Conservation (phyloP, 2,113 vertebrate species). For the Vulpes lagopus region DNA sequence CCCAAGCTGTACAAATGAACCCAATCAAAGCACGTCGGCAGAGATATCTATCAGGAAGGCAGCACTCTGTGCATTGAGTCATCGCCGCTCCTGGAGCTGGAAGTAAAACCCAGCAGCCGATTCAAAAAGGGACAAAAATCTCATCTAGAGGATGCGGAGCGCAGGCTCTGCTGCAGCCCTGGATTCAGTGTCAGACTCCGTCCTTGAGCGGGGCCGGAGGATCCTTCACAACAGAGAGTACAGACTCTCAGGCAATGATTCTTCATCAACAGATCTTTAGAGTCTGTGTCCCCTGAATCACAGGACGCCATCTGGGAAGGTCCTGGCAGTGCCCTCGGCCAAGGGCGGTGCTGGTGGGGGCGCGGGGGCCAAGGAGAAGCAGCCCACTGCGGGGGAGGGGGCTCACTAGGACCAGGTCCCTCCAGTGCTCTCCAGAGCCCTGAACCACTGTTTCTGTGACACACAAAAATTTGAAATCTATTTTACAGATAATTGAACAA, state of each 20-base stretch:
- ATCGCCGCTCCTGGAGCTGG: slow-evolving; percentile 73
- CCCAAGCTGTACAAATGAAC: not conserved
- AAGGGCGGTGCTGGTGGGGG: too few relatives aligned
- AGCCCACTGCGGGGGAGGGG: fast-evolving
- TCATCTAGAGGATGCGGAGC: slow-evolving; percentile 69
- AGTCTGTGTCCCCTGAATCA: fast-evolving
- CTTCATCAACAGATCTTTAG: not conserved
- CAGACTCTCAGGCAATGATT: fast-evolving
- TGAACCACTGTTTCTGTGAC: not conserved
- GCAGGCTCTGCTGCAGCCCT: slow-evolving; percentile 16
- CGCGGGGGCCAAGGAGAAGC: fast-evolving
- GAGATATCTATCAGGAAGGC: slow-evolving; percentile 39
- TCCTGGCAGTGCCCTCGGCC: fast-evolving
- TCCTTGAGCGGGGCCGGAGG: not conserved
- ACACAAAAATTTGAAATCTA: not conserved
- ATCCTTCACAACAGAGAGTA: not conserved
- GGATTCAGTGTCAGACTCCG: not conserved
- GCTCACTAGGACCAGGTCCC: fast-evolving
- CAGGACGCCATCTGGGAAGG: fast-evolving
- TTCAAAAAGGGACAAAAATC: slow-evolving; percentile 74
- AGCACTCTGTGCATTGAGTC: not conserved
- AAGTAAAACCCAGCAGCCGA: slow-evolving; percentile 53
- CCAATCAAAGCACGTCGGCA: not conserved
- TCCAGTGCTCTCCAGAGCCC: not conserved
- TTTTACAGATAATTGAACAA: not conserved